phyloP scores from a whole-genome alignment of 2,888 invertebrate genomes.

The Oscheius sp. region DNA sequence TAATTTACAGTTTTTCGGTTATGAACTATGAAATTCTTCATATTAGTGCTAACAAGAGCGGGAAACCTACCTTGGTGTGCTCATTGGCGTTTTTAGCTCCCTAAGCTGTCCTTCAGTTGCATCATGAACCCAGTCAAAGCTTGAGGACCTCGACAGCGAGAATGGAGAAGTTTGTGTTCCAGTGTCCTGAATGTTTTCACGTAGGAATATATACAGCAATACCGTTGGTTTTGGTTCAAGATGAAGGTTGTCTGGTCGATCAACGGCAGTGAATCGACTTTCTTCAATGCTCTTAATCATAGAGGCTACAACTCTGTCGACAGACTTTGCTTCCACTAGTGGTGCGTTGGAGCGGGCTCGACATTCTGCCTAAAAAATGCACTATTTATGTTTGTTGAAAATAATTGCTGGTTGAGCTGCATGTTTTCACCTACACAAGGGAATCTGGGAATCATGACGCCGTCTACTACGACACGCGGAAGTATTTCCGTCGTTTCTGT shows the following conservation, averaged over 20 bases:
- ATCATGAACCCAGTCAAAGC: slow-evolving; percentile 56
- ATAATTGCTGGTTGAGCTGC: not conserved
- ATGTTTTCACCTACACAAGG: slow-evolving; percentile 22
- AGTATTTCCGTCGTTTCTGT: not conserved
- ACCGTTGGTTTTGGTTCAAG: slow-evolving; percentile 14
- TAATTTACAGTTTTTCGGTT: not conserved
- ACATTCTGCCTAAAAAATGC: slow-evolving; percentile 35
- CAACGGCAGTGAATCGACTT: slow-evolving; percentile 25
- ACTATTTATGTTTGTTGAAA: not conserved
- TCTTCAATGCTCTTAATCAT: slow-evolving; percentile 35
- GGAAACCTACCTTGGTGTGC: slow-evolving; percentile 34
- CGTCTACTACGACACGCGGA: not conserved
- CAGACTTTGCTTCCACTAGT: slow-evolving; percentile 8
- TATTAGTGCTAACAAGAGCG: not conserved
- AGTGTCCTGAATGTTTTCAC: slow-evolving; percentile 29
- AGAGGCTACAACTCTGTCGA: slow-evolving; percentile 33
- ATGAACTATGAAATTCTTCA: not conserved
- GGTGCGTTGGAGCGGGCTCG: slow-evolving; percentile 22
- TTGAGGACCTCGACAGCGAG: slow-evolving; percentile 48
- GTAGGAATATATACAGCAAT: not conserved
- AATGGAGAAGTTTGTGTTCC: slow-evolving; percentile 46
- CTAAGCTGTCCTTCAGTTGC: slow-evolving; percentile 27
- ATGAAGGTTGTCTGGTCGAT: slow-evolving; percentile 21
- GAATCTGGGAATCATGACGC: slow-evolving; percentile 18
- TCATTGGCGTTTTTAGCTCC: slow-evolving; percentile 32